Base-by-base conservation (phyloP, 2,888 invertebrate species). In the Caenorhabditis sp. region DNA sequence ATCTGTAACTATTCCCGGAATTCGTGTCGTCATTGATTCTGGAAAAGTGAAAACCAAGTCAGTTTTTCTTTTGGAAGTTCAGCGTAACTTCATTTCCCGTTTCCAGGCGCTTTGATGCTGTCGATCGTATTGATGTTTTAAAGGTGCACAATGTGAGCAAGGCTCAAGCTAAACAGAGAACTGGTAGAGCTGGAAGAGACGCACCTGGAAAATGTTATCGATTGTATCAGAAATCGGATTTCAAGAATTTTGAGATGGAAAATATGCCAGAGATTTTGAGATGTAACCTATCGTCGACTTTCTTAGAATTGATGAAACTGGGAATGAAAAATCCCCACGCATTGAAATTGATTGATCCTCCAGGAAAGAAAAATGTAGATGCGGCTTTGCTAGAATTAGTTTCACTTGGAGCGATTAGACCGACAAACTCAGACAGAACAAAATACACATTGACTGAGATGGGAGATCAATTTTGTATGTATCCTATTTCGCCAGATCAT, bases 1-100 rank as follows among this genome's bases (percentile, higher is more conserved):
- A 0, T 96, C 96, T 1, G 92, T 99, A n/a, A 97, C 97, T 0
- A 95, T 97, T 84, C 92, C 93, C 3, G 95, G 95, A 25, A 92
- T 99, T 76, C 92, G 92, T 27, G 94, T 95, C 89, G 94, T 87
- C 12, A 79, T 88, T 59, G 88, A 88, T 65, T 82, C 81, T 4
- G 88, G 88, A 26, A 87, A 86, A 74, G 84, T 88, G 2, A 88
- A 88, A 59, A 79, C 74, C 38, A 84, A 82, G 86, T 87, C 27
- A 59, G 72, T 31, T 20, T 49, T 31, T n/a, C 21, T 12, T 12
- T 4, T 10, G 26, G 12, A n/a, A n/a, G 58, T 17, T n/a, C 27
- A 27, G 20, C 10, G 31, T 58, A n/a, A n/a, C n/a, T 5, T 53
- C 5, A 20, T 50, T 43, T 17, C 14, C 2, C 21, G 14, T 50